A percentile compares a stretch with the other conserved stretches of the same genome.
Conservation (phyloP, 2,888 invertebrate genomes). For the Pammene fasciana region DNA sequence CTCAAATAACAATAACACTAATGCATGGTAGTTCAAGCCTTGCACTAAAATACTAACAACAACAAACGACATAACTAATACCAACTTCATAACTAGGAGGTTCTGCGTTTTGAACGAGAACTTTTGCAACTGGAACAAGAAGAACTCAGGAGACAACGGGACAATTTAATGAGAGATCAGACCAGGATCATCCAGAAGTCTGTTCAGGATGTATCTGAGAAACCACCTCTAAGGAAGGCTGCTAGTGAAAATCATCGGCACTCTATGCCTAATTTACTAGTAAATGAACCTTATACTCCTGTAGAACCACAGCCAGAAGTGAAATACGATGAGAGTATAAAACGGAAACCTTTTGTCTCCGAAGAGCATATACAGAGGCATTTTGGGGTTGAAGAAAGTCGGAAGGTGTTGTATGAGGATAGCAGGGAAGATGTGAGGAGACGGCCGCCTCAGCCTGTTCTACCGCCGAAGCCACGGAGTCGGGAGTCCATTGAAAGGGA, state of each 20-base stretch:
- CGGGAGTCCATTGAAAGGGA: constrained; percentile 77
- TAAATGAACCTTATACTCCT: constrained; percentile 64
- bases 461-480: constrained; percentile 73
- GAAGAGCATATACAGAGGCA: constrained; percentile 78
- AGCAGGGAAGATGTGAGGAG: constrained; percentile 49
- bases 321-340: constrained; percentile 64
- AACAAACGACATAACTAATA: constrained; percentile 27
- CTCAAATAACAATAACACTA: constrained; percentile 32
- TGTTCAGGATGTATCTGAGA: constrained; percentile 85
- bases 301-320: constrained; percentile 59
- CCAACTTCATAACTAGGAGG: constrained; percentile 78
- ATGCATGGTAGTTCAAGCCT: constrained; percentile 57
- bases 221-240: constrained; percentile 60
- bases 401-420: constrained; percentile 69
- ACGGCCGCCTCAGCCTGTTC: constrained; percentile 59
- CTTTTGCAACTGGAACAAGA: constrained; percentile 90
- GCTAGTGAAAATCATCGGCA: constrained; percentile 68
- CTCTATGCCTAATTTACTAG: constrained; percentile 78
- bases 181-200: constrained; percentile 85
- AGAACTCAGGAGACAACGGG: constrained; percentile 88
- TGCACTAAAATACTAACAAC: constrained; percentile 46
- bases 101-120: constrained; percentile 90
- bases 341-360: constrained; percentile 75
- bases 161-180: constrained; percentile 87
- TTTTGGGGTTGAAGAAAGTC: constrained; percentile 76